Conservation (phyloP, 2,113 vertebrate species). For the Rhadina sibilatrix region DNA sequence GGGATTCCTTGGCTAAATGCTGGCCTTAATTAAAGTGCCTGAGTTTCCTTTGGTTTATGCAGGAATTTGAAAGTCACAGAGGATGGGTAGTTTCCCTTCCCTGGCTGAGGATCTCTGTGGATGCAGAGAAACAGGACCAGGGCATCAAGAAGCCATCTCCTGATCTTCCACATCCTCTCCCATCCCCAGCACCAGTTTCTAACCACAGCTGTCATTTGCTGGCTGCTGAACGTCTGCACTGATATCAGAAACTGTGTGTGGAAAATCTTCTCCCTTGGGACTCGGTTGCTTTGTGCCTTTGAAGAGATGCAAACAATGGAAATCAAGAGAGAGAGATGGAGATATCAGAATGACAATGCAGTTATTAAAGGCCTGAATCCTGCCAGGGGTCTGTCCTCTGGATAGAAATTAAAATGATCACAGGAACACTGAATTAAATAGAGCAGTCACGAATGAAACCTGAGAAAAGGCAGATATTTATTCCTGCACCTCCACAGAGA, state of each 20-base stretch:
- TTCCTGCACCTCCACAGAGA: background rate
- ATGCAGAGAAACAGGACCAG: background rate
- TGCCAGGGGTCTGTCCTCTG: background rate
- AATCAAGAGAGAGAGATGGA: background rate
- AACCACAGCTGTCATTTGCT: background rate
- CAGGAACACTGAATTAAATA: background rate
- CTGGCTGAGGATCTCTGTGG: background rate
- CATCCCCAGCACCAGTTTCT: background rate
- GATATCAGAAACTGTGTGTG: background rate
- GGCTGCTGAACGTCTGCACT: background rate
- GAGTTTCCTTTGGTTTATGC: background rate
- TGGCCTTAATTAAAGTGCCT: background rate
- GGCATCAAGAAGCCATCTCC: background rate
- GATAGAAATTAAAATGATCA: slow-evolving; percentile 7
- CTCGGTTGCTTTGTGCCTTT: background rate
- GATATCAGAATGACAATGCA: background rate
- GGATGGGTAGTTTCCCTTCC: background rate
- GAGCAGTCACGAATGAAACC: background rate
- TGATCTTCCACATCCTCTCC: background rate
- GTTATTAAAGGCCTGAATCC: background rate
- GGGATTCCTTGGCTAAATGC: background rate
- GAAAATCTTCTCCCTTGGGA: background rate
- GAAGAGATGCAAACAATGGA: background rate
- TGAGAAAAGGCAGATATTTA: background rate
- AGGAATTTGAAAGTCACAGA: background rate